phyloP scores from a whole-genome alignment of 2,888 invertebrate genomes.

The Noctuana brunneofusca region DNA sequence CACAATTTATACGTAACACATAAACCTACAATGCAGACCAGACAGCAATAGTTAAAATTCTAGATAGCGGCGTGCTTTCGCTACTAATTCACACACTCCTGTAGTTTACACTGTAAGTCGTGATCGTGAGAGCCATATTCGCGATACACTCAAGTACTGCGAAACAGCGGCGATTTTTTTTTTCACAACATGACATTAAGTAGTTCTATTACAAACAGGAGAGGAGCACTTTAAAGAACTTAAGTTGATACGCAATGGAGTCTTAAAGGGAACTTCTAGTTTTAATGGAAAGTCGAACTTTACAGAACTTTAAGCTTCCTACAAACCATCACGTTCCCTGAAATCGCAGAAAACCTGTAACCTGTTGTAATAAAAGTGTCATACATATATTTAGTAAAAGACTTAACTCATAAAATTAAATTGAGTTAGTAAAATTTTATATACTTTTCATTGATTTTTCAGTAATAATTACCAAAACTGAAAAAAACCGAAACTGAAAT shows the following conservation, averaged over 20 bases:
- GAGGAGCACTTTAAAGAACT: not conserved
- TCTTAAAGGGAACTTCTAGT: not conserved
- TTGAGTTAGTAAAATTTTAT: too few relatives aligned
- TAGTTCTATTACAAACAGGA: not conserved
- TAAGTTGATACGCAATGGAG: not conserved
- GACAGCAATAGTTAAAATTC: conserved; percentile 1
- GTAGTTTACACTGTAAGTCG: conserved; percentile 15
- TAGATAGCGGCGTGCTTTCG: not conserved
- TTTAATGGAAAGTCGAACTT: not conserved
- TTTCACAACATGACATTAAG: not conserved
- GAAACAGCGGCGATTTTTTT: conserved; percentile 1
- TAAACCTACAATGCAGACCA: not conserved
- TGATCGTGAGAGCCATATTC: conserved; percentile 21
- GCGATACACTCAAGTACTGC: not conserved
- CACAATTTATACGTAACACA: too few relatives aligned
- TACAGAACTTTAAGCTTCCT: not conserved
- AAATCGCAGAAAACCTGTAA: too few relatives aligned
- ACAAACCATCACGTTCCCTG: not conserved
- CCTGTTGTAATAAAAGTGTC: too few relatives aligned
- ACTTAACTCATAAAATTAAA: too few relatives aligned
- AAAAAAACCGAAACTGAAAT: too few relatives aligned
- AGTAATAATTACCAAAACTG: too few relatives aligned
- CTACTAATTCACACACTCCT: conserved; percentile 15
- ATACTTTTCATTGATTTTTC: too few relatives aligned
- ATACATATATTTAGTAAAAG: too few relatives aligned